Base-by-base conservation (phyloP, 2,113 vertebrate species). In the Anas platyrhynchos region DNA sequence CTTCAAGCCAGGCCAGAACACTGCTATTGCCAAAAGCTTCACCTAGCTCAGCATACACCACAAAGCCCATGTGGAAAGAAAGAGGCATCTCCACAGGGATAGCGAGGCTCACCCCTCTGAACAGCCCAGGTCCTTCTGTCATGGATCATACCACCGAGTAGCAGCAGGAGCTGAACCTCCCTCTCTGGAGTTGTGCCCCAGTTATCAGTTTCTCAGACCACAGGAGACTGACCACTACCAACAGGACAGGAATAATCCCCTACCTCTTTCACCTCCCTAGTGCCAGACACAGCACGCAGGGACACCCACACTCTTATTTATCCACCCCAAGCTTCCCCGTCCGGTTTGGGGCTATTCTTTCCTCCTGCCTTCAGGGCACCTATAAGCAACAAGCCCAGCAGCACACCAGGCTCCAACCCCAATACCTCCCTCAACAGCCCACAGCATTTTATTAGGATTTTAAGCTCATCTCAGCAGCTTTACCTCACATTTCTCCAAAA, bases 271-370 rank as follows among this genome's bases (percentile, higher is more conserved):
- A 50, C 6, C 21, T 81, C 56, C 20, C 21, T 66, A 26, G 5
- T 13, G 4, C 31, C 72, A 6, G 31, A 71, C 2, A 36, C 0
- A 1, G 9, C 8, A 2, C 62, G 29, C 76, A 50, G 2, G 3
- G 9, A 29, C 10, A 34, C 4, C 1, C 22, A 21, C 16, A 6
- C 21, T 16, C 18, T 20, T 55, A 1, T 0, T 21, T 48, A 2
- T 38, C 72, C 16, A 20, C 13, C 3, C 16, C 6, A 9, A 0
- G 0, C 25, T 66, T 54, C 27, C 44, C 3, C 4, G 25, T n/a
- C 21, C 26, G 32, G 3, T 9, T 32, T 17, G 3, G 13, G 26
- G 5, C 14, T 36, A 3, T 18, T 82, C 61, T 20, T 41, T 84
- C 17, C 26, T 0, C 0, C 14, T 65, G 9, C 18, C 29, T 75